These are phyloP conservation scores for Dasyprocta punctata DNA, from an alignment of 2,113 vertebrate species.

Conservation along the genomic window DNA sequence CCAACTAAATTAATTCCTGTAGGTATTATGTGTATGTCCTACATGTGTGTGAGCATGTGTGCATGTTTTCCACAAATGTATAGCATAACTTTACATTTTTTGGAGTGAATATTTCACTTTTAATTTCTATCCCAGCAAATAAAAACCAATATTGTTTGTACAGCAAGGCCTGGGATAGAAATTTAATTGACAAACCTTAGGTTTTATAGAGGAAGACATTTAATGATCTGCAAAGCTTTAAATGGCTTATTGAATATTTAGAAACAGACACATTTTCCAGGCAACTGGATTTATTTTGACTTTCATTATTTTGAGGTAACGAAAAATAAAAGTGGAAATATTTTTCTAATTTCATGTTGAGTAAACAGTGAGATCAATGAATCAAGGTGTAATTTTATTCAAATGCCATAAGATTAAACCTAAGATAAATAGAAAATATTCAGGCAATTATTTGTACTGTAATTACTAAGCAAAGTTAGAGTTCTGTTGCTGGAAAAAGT, in stretches of 20 bases:
- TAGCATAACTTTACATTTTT: background rate
- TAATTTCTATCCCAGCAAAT: slow-evolving; percentile 59
- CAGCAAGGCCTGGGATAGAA: slow-evolving; percentile 42
- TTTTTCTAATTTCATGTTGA: background rate
- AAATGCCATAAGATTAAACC: background rate
- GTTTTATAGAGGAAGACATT: background rate
- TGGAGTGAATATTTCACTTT: slow-evolving; percentile 47
- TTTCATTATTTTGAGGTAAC: slow-evolving; percentile 53
- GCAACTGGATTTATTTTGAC: slow-evolving; percentile 40
- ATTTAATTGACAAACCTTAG: slow-evolving; percentile 23
- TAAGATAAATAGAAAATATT: background rate
- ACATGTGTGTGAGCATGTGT: accelerated
- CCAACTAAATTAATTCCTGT: background rate
- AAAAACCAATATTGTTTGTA: slow-evolving; percentile 36
- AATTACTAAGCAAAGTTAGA: background rate
- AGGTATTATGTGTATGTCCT: background rate
- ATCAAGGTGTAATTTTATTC: background rate
- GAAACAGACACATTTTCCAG: slow-evolving; percentile 51
- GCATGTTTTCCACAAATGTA: background rate
- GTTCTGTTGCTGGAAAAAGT: background rate
- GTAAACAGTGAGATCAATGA: background rate
- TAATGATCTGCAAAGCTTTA: slow-evolving; percentile 39
- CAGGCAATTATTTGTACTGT: background rate
- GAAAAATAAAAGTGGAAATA: background rate
- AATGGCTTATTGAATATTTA: slow-evolving; percentile 57